phyloP scores from a whole-genome alignment of 1,140 invertebrate genomes.

The Lerema accius region DNA sequence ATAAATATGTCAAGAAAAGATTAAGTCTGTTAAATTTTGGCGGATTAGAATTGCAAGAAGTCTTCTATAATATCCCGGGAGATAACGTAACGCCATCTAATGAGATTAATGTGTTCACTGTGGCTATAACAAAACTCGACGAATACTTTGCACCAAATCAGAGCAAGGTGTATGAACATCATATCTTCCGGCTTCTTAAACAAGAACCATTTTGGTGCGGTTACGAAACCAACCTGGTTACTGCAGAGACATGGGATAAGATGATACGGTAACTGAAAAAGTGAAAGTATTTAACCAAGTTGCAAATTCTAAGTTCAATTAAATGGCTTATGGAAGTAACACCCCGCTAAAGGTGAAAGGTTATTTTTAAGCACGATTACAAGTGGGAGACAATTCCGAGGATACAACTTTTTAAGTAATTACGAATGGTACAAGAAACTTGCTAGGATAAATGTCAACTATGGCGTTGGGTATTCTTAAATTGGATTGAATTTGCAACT shows the following conservation, averaged over 20 bases:
- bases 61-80: background rate
- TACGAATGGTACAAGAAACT: too few relatives aligned
- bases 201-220: constrained; percentile 39
- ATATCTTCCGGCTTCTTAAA: constrained; percentile 32
- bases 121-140: background rate
- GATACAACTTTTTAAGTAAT: too few relatives aligned
- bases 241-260: too few relatives aligned
- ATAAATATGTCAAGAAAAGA: background rate
- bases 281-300: too few relatives aligned
- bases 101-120: background rate
- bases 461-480: background rate
- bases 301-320: too few relatives aligned
- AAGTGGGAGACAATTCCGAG: too few relatives aligned
- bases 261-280: too few relatives aligned
- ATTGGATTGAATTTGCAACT: too few relatives aligned
- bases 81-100: background rate
- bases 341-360: too few relatives aligned
- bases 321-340: too few relatives aligned
- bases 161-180: background rate
- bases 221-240: constrained; percentile 19
- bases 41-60: background rate
- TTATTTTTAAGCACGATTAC: too few relatives aligned
- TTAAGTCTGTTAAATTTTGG: background rate
- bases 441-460: too few relatives aligned
- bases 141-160: constrained; percentile 8